Evolutionary conservation across 2,888 invertebrate species (phyloP), one percentile per base, ranked within the genome.

Genomic region (Cantharis rufa): DNA sequence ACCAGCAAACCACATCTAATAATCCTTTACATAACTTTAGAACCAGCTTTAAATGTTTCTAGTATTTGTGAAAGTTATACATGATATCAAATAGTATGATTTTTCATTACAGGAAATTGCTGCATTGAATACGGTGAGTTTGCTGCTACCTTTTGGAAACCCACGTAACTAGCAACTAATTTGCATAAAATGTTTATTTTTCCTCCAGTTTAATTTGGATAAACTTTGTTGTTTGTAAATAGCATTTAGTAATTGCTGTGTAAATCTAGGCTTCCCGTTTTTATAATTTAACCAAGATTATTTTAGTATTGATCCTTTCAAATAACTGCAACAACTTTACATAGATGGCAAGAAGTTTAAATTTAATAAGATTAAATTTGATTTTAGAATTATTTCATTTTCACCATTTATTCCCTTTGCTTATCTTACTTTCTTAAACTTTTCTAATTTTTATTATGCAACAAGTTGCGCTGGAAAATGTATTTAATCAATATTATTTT

Each of bases 401-500:
- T n/a, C n/a, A n/a, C 48, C 7, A 48, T n/a, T 48, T n/a, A 7
- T 15, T 18, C 16, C 64, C 10, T 21, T 21, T n/a, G 64, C 64
- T 21, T 66, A n/a, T n/a, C 18, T n/a, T 15, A 18, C 13, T 66
- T 21, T 66, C 2, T 66, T 13, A 21, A 64, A 64, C 13, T 13
- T 18, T 64, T 64, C 10, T 13, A 66, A 18, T 66, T 66, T 66
- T 18, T 48, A 48, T 48, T n/a, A 5, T n/a, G 48, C 63, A 66
- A 48, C 21, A 66, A 66, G 18, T 66, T 24, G 24, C n/a, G n/a
- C 64, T 66, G 48, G 48, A 5, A 48, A 48, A n/a, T 1, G 9
- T n/a, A 5, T 5, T 48, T 48, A 48, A 48, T 48, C 48, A 48
- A 48, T 48, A 28, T 76, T 82, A 83, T 84, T 86, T 87, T 90